phyloP scores from a whole-genome alignment of 2,888 invertebrate genomes.

The Melanophora roralis region DNA sequence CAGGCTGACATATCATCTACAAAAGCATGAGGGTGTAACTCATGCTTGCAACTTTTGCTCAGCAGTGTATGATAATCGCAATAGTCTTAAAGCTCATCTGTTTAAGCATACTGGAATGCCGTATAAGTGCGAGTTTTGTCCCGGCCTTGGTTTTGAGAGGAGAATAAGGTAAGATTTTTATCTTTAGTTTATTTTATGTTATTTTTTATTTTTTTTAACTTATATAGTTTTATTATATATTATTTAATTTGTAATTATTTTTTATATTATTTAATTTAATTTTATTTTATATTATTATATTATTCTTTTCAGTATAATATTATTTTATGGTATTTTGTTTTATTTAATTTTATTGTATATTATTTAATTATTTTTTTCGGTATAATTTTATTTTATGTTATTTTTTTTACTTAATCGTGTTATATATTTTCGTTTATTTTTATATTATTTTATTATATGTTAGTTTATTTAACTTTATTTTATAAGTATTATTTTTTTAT shows the following conservation, averaged over 20 bases:
- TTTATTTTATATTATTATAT: not conserved
- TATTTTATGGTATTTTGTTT: not conserved
- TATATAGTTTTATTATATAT: too few relatives aligned
- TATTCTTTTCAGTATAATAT: too few relatives aligned
- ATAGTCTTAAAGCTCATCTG: slow-evolving; percentile 65
- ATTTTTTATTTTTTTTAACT: too few relatives aligned
- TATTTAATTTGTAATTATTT: not conserved
- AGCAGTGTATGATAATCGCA: slow-evolving; percentile 64
- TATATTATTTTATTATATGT: too few relatives aligned
- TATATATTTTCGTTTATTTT: too few relatives aligned
- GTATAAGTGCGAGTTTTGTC: slow-evolving; percentile 64
- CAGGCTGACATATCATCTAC: slow-evolving; percentile 66
- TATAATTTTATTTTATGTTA: too few relatives aligned
- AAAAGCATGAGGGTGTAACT: slow-evolving; percentile 65
- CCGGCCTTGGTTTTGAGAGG: slow-evolving; percentile 61
- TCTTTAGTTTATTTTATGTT: too few relatives aligned
- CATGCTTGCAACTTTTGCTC: slow-evolving; percentile 64
- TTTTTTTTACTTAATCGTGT: too few relatives aligned
- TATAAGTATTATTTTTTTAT: too few relatives aligned
- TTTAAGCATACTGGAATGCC: slow-evolving; percentile 68
- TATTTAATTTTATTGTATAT: not conserved
- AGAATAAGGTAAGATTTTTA: slow-evolving; percentile 63
- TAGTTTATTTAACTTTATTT: too few relatives aligned
- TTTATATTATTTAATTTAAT: not conserved
- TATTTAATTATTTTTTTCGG: too few relatives aligned